Evolutionary conservation across 2,888 invertebrate species (phyloP).

Genomic region (Teleogryllus oceanicus): DNA sequence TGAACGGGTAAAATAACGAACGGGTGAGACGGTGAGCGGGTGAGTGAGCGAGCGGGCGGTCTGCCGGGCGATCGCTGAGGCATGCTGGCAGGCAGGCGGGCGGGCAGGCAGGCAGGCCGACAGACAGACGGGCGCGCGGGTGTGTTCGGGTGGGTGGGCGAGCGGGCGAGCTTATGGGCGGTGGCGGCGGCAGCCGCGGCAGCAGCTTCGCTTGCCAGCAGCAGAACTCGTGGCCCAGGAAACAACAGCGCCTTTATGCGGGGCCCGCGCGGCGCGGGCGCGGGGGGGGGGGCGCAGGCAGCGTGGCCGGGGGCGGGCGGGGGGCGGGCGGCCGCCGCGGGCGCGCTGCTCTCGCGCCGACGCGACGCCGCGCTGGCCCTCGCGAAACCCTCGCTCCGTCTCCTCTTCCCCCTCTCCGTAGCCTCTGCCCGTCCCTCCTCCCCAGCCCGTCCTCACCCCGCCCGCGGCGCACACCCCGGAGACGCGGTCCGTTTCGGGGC

Average conservation of each 20-base stretch:
- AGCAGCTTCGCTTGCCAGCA: conserved; percentile 6
- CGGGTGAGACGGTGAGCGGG: no score
- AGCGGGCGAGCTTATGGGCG: background rate
- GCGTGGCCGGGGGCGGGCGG: background rate
- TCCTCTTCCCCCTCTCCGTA: no score
- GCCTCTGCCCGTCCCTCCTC: no score
- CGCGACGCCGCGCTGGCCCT: background rate
- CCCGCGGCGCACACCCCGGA: no score
- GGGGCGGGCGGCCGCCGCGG: background rate
- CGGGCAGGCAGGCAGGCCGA: background rate
- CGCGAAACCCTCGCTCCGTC: no score
- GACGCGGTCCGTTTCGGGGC: no score
- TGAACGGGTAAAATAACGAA: no score
- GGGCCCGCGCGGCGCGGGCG: background rate
- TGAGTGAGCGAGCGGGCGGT: no score
- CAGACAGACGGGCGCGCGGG: background rate
- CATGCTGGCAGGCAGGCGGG: no score
- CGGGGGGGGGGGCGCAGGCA: background rate
- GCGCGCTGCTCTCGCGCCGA: background rate
- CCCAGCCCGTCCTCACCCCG: no score
- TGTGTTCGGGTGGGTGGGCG: background rate
- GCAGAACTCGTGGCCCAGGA: conserved; percentile 18
- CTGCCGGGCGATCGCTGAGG: no score
- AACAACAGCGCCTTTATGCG: conserved; percentile 7
- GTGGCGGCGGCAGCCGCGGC: background rate